Percentiles rank a stretch among this genome's conserved stretches.
Conservation (phyloP, 2,797 vertebrate genomes). For the Simalia tracyae region DNA sequence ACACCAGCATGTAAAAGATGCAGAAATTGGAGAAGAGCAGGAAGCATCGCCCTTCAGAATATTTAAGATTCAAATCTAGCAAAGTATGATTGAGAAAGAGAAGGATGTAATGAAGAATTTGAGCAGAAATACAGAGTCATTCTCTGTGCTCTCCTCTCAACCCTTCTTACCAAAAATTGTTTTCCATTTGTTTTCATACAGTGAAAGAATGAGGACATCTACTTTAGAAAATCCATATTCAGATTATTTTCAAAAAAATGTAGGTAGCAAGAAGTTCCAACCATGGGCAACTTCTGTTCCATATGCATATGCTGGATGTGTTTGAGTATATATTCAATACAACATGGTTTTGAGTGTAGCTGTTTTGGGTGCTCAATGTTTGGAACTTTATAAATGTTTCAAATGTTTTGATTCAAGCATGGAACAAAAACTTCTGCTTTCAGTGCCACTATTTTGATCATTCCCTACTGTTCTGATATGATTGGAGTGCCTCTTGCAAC, state of each 20-base stretch:
- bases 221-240: background rate
- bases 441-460: too few species aligned
- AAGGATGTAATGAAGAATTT: background rate
- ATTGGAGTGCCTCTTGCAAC: too few species aligned
- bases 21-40: background rate
- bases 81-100: background rate
- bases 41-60: background rate
- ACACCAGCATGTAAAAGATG: slow-evolving; percentile 18
- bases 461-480: too few species aligned
- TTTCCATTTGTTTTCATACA: background rate
- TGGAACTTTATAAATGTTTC: too few species aligned
- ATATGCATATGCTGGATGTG: too few species aligned
- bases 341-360: too few species aligned
- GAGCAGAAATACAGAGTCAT: background rate
- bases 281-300: background rate
- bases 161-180: background rate
- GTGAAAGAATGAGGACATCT: background rate
- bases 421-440: too few species aligned
- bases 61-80: background rate
- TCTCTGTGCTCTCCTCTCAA: background rate
- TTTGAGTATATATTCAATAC: too few species aligned
- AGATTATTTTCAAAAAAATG: background rate
- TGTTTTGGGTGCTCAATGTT: too few species aligned
- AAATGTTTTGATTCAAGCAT: too few species aligned
- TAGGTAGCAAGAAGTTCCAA: background rate